These are phyloP conservation scores for Ceyx erithaca DNA, from an alignment of 2,797 vertebrate genomes.

Conservation along the genomic window DNA sequence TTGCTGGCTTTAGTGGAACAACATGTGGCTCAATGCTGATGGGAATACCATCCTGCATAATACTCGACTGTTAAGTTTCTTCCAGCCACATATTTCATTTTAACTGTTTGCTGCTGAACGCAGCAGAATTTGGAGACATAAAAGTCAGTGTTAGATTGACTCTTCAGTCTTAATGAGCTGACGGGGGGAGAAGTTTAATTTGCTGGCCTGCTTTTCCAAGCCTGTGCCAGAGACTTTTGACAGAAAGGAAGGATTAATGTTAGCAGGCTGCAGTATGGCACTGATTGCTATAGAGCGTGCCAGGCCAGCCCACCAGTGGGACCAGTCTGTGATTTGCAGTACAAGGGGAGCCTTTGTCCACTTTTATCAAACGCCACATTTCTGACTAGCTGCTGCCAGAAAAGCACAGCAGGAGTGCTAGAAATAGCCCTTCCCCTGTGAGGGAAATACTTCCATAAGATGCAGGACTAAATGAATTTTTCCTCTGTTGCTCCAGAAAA, in stretches of 20 bases:
- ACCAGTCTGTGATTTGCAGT: slow-evolving; percentile 77
- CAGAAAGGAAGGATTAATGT: slow-evolving; percentile 70
- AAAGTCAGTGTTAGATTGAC: slow-evolving; percentile 50
- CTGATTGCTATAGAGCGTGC: slow-evolving; percentile 75
- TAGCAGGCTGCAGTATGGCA: slow-evolving; percentile 70
- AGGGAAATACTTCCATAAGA: slow-evolving; percentile 66
- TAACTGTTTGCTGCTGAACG: slow-evolving; percentile 41
- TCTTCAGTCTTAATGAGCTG: slow-evolving; percentile 62
- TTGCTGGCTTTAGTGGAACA: slow-evolving; percentile 53
- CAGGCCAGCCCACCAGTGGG: slow-evolving; percentile 79
- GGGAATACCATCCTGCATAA: slow-evolving; percentile 32
- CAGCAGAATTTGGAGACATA: background rate
- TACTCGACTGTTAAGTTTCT: slow-evolving; percentile 41
- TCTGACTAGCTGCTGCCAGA: slow-evolving; percentile 81
- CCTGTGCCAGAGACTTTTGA: slow-evolving; percentile 54
- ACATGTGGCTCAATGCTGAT: slow-evolving; percentile 42
- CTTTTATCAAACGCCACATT: slow-evolving; percentile 72
- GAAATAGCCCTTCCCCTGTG: slow-evolving; percentile 81
- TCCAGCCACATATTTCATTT: slow-evolving; percentile 53
- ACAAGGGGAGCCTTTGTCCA: slow-evolving; percentile 90
- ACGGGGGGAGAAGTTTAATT: slow-evolving; percentile 44
- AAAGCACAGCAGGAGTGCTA: slow-evolving; percentile 85
- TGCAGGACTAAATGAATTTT: slow-evolving; percentile 36
- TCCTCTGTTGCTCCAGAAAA: slow-evolving; percentile 47
- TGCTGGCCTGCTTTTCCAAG: slow-evolving; percentile 57